Conservation (phyloP, 2,797 vertebrate species). For the Sebastes iracundus region DNA sequence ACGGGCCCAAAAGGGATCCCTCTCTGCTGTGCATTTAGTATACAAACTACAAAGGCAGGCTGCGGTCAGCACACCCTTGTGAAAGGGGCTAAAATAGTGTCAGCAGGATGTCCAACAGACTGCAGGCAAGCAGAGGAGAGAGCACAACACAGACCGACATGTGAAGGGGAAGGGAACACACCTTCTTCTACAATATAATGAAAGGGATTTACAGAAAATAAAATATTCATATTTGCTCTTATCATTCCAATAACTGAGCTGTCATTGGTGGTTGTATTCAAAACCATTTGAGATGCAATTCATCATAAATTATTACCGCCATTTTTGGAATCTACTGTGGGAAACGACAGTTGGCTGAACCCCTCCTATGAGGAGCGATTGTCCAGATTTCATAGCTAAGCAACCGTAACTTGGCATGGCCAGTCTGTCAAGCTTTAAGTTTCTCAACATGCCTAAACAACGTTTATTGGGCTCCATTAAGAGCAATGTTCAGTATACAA, state of each 20-base stretch:
- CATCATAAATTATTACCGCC: not conserved
- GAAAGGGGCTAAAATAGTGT: constrained; percentile 82
- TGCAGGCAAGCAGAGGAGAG: constrained; percentile 49
- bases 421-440: not conserved
- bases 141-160: constrained; percentile 22
- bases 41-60: constrained; percentile 83
- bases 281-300: not conserved
- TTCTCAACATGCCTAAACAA: not conserved
- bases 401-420: not conserved
- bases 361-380: not conserved
- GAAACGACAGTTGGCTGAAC: not conserved
- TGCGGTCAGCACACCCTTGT: constrained; percentile 81
- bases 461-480: not conserved
- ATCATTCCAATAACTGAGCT: not conserved
- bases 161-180: constrained; percentile 15
- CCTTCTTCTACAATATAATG: not conserved
- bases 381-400: not conserved
- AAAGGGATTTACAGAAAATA: not conserved
- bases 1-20: constrained; percentile 74
- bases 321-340: not conserved
- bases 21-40: constrained; percentile 79
- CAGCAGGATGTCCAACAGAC: constrained; percentile 78
- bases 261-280: not conserved
- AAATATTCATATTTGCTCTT: not conserved
- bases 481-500: not conserved